These are phyloP conservation scores for Phymanthus crucifer DNA, from an alignment of 92 coral and sea anemone species.

Conservation along the genomic window DNA sequence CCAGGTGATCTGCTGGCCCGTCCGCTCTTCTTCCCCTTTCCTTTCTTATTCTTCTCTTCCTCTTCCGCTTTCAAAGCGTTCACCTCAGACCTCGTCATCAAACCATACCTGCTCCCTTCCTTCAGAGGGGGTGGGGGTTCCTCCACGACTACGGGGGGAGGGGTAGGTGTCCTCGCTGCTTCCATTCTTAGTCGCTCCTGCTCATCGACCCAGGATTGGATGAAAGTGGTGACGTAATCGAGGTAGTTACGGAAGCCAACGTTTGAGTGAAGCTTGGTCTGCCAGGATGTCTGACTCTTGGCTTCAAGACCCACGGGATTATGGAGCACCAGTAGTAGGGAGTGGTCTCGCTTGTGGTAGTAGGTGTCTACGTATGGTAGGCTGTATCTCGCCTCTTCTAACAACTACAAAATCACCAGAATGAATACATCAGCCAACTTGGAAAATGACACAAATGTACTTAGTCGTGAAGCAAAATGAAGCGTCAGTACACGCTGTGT, in stretches of 20 bases:
- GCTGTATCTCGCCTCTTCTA: conserved; percentile 74
- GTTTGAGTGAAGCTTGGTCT: conserved; percentile 87
- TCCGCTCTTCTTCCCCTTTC: conserved; percentile 84
- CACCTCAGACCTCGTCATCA: conserved; percentile 86
- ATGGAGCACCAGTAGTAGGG: conserved; percentile 81
- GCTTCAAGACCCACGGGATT: conserved; percentile 83
- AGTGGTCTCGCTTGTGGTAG: conserved; percentile 92
- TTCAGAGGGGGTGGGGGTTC: conserved; percentile 76
- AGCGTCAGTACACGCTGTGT: no score
- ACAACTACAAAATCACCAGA: conserved; percentile 48
- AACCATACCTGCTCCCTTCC: conserved; percentile 91
- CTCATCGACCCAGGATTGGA: conserved; percentile 69
- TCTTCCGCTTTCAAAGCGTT: conserved; percentile 95
- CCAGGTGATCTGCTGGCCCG: conserved; percentile 75
- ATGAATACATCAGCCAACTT: background rate
- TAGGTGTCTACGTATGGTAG: conserved; percentile 88
- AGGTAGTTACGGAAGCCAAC: conserved; percentile 99
- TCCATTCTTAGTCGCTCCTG: conserved; percentile 70
- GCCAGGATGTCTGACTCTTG: conserved; percentile 68
- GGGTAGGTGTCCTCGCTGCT: conserved; percentile 89
- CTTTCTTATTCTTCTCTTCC: conserved; percentile 83
- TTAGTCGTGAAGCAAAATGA: no score
- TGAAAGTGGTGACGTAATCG: conserved; percentile 83
- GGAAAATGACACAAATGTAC: no score
- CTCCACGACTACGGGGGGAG: conserved; percentile 84